Base-by-base conservation (phyloP, 1,140 invertebrate species). In the Amyelois transitella region DNA sequence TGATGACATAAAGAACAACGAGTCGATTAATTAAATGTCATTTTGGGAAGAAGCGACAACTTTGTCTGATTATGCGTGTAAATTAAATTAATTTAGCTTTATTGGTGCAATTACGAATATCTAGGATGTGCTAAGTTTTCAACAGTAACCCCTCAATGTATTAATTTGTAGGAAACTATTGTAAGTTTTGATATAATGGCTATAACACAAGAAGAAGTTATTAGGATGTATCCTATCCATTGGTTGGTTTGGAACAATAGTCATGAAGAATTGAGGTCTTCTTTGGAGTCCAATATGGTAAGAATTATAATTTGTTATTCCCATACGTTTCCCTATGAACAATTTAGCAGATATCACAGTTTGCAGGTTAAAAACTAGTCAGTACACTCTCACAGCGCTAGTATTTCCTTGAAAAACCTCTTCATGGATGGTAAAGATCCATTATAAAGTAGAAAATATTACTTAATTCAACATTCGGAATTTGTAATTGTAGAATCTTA, bases 211-310 rank as follows among this genome's bases (percentile, higher is more conserved):
- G 72, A 78, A 52, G 82, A 86, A 58, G 72, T 86, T 10, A 55
- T 69, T 17, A 62, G 47, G 50, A 77, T 75, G 59, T 86, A 76
- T 69, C 84, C 81, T 14, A 69, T 84, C 43, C 84, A 87, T 60
- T 87, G 81, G 81, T 58, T 87, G 52, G 82, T 86, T 32, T 87
- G 82, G 81, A 77, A 87, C 62, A 79, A 86, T 56, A 64, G 73
- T 32, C 67, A 75, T 38, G 70, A 83, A 62, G 76, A 81, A 54
- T 58, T 87, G 32, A 70, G 72, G 53, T 55, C 43, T 7, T 53
- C 47, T 7, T 54, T 87, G 14, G 68, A 79, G 43, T 51, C 65
- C 38, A 74, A 81, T n/a, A 72, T 76, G 63, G 86, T 75, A 64
- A 86, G 19, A 14, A 38, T 14, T 38, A 32, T 14, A 14, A 5